Base-by-base conservation (phyloP, 2,113 vertebrate species). In the Galeopterus variegatus region DNA sequence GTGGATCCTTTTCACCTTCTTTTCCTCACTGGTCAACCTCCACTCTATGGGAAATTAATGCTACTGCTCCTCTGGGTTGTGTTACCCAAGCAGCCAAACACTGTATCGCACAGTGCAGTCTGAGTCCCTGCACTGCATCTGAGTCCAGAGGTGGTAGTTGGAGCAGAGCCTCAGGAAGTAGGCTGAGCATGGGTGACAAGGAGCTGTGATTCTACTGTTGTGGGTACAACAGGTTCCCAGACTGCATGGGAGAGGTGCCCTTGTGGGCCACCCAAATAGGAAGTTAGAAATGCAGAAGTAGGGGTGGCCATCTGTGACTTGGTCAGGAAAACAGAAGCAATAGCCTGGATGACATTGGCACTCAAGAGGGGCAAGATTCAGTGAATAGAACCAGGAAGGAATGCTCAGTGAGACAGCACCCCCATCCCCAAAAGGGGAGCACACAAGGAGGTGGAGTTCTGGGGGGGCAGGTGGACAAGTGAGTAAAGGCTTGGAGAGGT, bases 261-360 rank as follows among this genome's bases (percentile, higher is more conserved):
- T 21, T 36, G 8, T 19, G 18, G 41, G 6, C 26, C 19, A 24
- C 26, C 2, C 1, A 1, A 0, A 5, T 13, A 10, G 18, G 12
- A 3, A 19, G 18, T 28, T 75, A 73, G 26, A 28, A 52, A 9
- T 0, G 6, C 52, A 72, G 18, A n/a, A 18, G 10, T 41, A 45
- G 33, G 13, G 1, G 26, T 36, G 6, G 41, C 28, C 36, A 9
- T 31, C 36, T 41, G 1, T 85, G 58, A 23, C 7, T 9, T 28
- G 13, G 41, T 15, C 50, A 52, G 33, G 24, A 18, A 45, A n/a
- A 67, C 17, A 75, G 5, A 36, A 17, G 10, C 7, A 48, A 36
- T 33, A 77, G 77, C 48, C 6, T 3, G 15, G 28, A 45, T 41
- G 33, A 31, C 9, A 12, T 31, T 31, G 36, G 31, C 14, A 87